Conservation (phyloP, 2,113 vertebrate species). For the Muntiacus reevesi region DNA sequence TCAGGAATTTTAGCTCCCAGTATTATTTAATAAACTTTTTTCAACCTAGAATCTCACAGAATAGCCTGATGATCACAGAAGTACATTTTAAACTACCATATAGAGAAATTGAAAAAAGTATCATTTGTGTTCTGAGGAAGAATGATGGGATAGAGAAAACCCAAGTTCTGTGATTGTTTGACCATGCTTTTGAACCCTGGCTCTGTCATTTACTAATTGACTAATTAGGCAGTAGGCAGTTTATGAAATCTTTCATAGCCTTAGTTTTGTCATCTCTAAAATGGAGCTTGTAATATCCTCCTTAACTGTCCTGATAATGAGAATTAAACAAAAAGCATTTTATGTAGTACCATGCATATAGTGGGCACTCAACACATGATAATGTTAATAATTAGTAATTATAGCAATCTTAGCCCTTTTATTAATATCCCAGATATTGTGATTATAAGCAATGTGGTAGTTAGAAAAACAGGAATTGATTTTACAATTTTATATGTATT, state of each 20-base stretch:
- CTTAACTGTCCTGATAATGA: background rate
- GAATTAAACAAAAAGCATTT: conserved; percentile 13
- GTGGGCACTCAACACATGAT: background rate
- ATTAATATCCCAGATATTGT: background rate
- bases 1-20: background rate
- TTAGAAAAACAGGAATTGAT: conserved; percentile 16
- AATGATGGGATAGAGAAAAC: background rate
- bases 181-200: background rate
- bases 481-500: background rate
- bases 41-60: background rate
- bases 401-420: background rate
- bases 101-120: conserved; percentile 10
- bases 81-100: background rate
- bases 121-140: background rate
- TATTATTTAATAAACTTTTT: conserved; percentile 10
- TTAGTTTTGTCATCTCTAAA: conserved; percentile 35
- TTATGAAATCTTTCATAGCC: background rate
- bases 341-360: background rate
- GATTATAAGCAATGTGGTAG: background rate
- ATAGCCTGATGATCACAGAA: background rate
- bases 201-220: background rate
- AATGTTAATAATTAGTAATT: conserved; percentile 17
- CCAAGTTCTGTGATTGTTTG: conserved; percentile 1
- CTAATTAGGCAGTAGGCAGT: background rate
- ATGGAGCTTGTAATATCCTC: background rate